A percentile compares a stretch with the other conserved stretches of the same genome.
These are phyloP conservation scores for Cygnus olor DNA, from an alignment of 2,797 vertebrate genomes.

Conservation along the genomic window DNA sequence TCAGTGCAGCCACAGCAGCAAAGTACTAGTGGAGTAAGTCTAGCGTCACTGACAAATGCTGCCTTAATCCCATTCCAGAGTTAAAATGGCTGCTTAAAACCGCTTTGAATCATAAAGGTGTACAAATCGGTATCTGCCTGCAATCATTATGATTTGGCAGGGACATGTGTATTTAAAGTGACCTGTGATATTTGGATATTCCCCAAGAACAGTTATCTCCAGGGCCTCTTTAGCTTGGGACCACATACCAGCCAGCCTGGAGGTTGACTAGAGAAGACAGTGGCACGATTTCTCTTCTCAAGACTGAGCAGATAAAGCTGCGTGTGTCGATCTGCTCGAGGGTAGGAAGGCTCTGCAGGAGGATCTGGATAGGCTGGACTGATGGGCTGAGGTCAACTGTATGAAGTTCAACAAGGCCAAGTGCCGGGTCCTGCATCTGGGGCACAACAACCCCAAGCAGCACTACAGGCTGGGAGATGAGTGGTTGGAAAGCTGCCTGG, in stretches of 20 bases:
- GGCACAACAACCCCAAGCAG: too few relatives aligned
- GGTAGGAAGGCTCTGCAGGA: too few relatives aligned
- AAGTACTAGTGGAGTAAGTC: neutral
- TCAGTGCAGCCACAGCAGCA: neutral
- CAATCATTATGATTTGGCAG: neutral
- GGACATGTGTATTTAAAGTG: neutral
- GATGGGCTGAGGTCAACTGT: too few relatives aligned
- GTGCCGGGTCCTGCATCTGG: too few relatives aligned
- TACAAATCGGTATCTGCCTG: neutral
- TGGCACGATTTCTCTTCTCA: neutral
- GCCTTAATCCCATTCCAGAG: neutral
- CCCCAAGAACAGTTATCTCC: neutral
- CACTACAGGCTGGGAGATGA: too few relatives aligned
- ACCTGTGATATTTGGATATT: neutral
- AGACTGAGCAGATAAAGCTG: neutral
- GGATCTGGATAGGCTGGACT: too few relatives aligned
- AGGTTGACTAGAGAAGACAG: neutral
- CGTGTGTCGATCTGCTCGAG: too few relatives aligned
- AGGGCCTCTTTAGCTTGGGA: neutral
- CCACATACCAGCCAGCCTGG: neutral
- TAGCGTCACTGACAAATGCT: neutral
- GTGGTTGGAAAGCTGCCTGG: too few relatives aligned
- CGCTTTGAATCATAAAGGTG: neutral
- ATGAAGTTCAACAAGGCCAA: too few relatives aligned
- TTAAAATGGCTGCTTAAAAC: neutral